Evolutionary conservation across 2,888 invertebrate species (phyloP).

Genomic region (Leptinotarsa haldemani): DNA sequence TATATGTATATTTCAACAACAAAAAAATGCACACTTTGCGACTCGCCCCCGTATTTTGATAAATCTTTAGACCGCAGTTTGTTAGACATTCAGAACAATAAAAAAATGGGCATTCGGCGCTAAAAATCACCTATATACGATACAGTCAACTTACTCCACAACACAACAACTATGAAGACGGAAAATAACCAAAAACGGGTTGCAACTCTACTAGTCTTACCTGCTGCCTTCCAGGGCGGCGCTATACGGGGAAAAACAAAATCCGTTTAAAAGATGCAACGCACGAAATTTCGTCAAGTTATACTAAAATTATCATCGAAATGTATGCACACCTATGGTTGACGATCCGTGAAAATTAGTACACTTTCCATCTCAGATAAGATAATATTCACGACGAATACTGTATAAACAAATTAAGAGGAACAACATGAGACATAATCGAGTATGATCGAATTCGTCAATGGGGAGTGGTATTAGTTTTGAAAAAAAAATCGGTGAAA

Average conservation of each 20-base stretch:
- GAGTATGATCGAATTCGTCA: neutral
- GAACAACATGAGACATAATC: neutral
- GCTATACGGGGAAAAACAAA: conserved; percentile 65
- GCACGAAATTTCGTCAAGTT: neutral
- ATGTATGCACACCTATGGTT: neutral
- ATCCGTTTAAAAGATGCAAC: conserved; percentile 3
- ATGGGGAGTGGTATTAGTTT: no score
- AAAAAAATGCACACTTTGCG: neutral
- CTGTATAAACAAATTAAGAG: neutral
- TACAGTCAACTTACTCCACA: neutral
- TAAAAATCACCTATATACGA: no score
- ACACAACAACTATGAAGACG: conserved; percentile 34
- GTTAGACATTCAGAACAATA: no score
- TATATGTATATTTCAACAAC: no score
- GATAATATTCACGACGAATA: conserved; percentile 8
- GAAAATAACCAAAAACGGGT: conserved; percentile 19
- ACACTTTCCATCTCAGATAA: neutral
- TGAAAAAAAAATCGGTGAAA: no score
- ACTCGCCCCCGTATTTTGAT: neutral
- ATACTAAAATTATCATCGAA: conserved; percentile 1
- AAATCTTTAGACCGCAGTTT: neutral
- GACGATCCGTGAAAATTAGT: neutral
- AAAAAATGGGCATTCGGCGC: no score
- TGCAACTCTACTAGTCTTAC: conserved; percentile 58
- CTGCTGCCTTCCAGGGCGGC: conserved; percentile 80